Base-by-base conservation (phyloP, 2,888 invertebrate species). In the Drosophila rubida region DNA sequence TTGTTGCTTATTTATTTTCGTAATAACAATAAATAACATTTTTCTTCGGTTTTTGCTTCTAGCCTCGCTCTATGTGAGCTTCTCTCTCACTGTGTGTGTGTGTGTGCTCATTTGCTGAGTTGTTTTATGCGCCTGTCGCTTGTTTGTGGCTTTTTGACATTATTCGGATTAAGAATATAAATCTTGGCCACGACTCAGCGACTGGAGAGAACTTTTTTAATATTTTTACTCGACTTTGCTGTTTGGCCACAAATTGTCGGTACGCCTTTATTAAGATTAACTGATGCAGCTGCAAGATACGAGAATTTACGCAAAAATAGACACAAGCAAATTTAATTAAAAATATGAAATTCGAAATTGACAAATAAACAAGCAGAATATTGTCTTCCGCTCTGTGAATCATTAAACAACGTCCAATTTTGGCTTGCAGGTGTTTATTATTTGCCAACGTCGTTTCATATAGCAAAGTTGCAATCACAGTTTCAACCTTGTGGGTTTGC, bases 11-110 rank as follows among this genome's bases (percentile, higher is more conserved):
- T 87, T 82, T 82, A 82, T 82, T 87, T 87, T 87, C 82, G 82
- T 87, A 87, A 82, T 82, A 82, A 82, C 82, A 87, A 87, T 82
- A 82, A 82, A 82, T 87, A 85, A 87, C 82, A 85, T 87, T 82
- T 82, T 85, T 85, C 88, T 79, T 68, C 27, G 57, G 64, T 61
- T 77, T 78, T 69, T 78, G 51, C 75, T 58, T 11, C 58, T 42
- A 57, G 14, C 32, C 48, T 61, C 14, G 46, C 19, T 35, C n/a
- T 46, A 19, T 54, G 19, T 45, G 25, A 42, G 55, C 57, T 49
- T 54, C 57, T 49, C 51, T 19, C 2, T 19, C 2, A 2, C 19
- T 19, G 44, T 41, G 48, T 73, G 49, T 69, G 51, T 66, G 49
- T 65, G 59, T 70, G 67, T 54, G 62, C 82, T 82, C 86, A 81